Base-by-base conservation (phyloP, 2,113 vertebrate species). In the Dipodomys ordii region DNA sequence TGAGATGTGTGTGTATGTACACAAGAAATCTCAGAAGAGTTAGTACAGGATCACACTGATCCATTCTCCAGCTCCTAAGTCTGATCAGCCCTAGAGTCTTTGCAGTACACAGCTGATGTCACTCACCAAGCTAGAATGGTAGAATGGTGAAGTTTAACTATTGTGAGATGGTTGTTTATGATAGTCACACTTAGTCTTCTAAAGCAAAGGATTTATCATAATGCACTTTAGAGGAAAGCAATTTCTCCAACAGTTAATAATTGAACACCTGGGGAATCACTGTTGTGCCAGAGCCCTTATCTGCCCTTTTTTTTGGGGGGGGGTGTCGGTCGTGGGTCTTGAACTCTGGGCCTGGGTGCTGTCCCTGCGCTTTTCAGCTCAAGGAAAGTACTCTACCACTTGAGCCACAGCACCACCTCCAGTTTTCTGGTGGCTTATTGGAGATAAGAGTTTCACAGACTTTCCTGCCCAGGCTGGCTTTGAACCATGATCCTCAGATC, bases 221-320 rank as follows among this genome's bases (percentile, higher is more conserved):
- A 60, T 30, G 53, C 30, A 71, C 20, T 82, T 72, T 8, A 16
- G 44, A 83, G 65, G 12, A 64, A 46, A 69, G n/a, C 10, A 7
- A 20, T 69, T 91, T 46, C n/a, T 82, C 35, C 22, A 35, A 88
- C 2, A 77, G 78, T 46, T 69, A 77, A 49, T 71, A 32, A 69
- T 1, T 2, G 2, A 22, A 44, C 60, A 4, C 53, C 19, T 6
- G 11, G 18, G 0, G 6, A 62, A 1, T 0, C 27, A 39, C 28
- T 13, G 27, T 57, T 57, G 15, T 57, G 53, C 53, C 16, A 57
- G 53, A 57, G 53, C 53, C 53, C 16, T 57, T 57, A 57, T 15
- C 9, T 53, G 49, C 49, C 49, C 49, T 11, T 11, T 53, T 53
- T 11, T 53, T 11, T 13, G 39, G 39, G 39, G 39, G 39, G 4